These are phyloP conservation scores for Orchestes rusci DNA, from an alignment of 2,888 invertebrate genomes.

Conservation along the genomic window DNA sequence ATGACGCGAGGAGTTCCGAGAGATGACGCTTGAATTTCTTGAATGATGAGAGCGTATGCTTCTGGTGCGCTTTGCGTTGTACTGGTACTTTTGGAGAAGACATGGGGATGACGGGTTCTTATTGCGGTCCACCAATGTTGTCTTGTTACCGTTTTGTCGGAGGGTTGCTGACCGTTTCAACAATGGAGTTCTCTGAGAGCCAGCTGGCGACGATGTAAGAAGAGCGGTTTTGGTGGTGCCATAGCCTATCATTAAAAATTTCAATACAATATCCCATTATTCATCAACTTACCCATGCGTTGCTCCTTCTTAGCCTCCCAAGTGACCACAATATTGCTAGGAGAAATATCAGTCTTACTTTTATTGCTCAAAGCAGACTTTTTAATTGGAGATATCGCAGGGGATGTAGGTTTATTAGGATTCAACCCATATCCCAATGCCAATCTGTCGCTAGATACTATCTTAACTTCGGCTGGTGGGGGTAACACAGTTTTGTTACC, in stretches of 20 bases:
- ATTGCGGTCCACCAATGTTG: slow-evolving; percentile 31
- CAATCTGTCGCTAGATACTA: slow-evolving; percentile 13
- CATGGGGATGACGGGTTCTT: slow-evolving; percentile 53
- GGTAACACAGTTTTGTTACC: slow-evolving; percentile 44
- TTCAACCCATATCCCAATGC: slow-evolving; percentile 7
- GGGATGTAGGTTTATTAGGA: slow-evolving; percentile 20
- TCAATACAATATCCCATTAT: too few species aligned
- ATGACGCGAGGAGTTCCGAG: slow-evolving; percentile 73
- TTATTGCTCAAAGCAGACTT: slow-evolving; percentile 31
- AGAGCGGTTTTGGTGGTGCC: slow-evolving; percentile 52
- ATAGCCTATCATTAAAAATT: too few species aligned
- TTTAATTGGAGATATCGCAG: slow-evolving; percentile 31
- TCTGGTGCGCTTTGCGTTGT: slow-evolving; percentile 30
- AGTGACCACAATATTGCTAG: slow-evolving; percentile 53
- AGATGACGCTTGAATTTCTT: slow-evolving; percentile 73
- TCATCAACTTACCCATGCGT: slow-evolving; percentile 44
- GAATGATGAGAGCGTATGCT: slow-evolving; percentile 64
- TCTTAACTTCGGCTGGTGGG: slow-evolving; percentile 45
- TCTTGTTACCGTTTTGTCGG: slow-evolving; percentile 45
- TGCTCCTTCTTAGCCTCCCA: slow-evolving; percentile 60
- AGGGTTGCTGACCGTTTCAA: slow-evolving; percentile 55
- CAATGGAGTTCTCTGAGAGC: slow-evolving; percentile 41
- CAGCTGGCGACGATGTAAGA: slow-evolving; percentile 45
- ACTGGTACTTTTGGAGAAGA: slow-evolving; percentile 44
- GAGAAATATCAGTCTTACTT: slow-evolving; percentile 32